phyloP scores from a whole-genome alignment of 2,797 vertebrate species.

The Euphonia xanthogaster region DNA sequence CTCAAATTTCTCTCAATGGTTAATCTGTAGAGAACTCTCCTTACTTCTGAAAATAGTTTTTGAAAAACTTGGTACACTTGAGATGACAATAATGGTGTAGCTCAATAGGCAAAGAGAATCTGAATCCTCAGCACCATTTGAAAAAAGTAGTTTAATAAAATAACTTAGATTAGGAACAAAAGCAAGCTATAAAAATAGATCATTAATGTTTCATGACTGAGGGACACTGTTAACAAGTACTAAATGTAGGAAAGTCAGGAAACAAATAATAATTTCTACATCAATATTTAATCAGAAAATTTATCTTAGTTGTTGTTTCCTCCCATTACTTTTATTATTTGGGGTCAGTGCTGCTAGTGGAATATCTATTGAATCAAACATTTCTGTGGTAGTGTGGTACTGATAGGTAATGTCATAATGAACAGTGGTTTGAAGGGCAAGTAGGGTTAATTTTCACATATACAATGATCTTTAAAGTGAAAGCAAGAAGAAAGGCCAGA shows the following conservation, averaged over 20 bases:
- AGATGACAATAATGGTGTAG: not conserved
- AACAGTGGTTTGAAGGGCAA: not conserved
- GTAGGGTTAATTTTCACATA: constrained; percentile 25
- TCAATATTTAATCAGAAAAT: constrained; percentile 62
- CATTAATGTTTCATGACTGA: constrained; percentile 64
- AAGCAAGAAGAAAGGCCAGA: not conserved
- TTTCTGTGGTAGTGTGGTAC: not conserved
- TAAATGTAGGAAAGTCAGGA: constrained; percentile 47
- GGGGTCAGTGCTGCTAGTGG: not conserved
- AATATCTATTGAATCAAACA: not conserved
- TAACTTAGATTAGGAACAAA: constrained; percentile 35
- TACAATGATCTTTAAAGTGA: not conserved
- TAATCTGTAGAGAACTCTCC: not conserved
- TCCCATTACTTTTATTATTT: constrained; percentile 19
- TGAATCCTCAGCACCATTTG: constrained; percentile 20
- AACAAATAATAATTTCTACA: constrained; percentile 47
- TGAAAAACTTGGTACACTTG: not conserved
- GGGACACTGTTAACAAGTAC: constrained; percentile 42
- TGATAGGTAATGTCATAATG: not conserved
- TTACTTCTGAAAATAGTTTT: not conserved
- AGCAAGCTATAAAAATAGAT: constrained; percentile 36
- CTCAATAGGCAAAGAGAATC: constrained; percentile 21
- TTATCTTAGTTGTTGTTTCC: constrained; percentile 37
- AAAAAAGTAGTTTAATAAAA: constrained; percentile 31
- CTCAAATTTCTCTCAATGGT: not conserved